These are phyloP conservation scores for Eupelmus urozonus DNA, from an alignment of 2,888 invertebrate species.

Conservation along the genomic window DNA sequence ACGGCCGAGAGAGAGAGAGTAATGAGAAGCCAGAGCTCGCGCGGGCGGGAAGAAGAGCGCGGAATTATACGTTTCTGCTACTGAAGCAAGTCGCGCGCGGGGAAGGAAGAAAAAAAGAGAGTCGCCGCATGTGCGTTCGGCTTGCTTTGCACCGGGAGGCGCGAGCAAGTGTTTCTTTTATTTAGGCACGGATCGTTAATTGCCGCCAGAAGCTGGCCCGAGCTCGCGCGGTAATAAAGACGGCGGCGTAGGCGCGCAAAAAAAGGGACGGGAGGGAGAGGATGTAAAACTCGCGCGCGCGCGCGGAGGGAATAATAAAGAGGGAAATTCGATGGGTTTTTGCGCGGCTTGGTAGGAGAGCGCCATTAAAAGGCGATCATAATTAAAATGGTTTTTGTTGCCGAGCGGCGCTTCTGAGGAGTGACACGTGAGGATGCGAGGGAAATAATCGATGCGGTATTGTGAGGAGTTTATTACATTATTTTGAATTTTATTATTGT, in stretches of 20 bases:
- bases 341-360: neutral
- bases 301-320: constrained; percentile 28
- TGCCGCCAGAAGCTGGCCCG: constrained; percentile 60
- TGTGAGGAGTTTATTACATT: neutral
- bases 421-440: too few relatives aligned
- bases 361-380: constrained; percentile 43
- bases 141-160: constrained; percentile 10
- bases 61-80: constrained; percentile 22
- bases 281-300: neutral
- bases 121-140: constrained; percentile 10
- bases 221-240: constrained; percentile 60
- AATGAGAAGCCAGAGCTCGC: constrained; percentile 47
- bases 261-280: constrained; percentile 35
- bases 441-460: too few relatives aligned
- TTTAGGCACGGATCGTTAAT: constrained; percentile 63
- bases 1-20: constrained; percentile 10
- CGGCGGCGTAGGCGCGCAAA: constrained; percentile 29
- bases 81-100: constrained; percentile 19
- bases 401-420: too few relatives aligned
- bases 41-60: constrained; percentile 11
- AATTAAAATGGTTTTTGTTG: constrained; percentile 30
- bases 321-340: constrained; percentile 32
- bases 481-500: too few relatives aligned
- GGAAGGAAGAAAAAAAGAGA: neutral
- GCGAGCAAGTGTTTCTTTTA: constrained; percentile 59